phyloP scores from a whole-genome alignment of 2,797 vertebrate species.

The Okamejei kenojei region DNA sequence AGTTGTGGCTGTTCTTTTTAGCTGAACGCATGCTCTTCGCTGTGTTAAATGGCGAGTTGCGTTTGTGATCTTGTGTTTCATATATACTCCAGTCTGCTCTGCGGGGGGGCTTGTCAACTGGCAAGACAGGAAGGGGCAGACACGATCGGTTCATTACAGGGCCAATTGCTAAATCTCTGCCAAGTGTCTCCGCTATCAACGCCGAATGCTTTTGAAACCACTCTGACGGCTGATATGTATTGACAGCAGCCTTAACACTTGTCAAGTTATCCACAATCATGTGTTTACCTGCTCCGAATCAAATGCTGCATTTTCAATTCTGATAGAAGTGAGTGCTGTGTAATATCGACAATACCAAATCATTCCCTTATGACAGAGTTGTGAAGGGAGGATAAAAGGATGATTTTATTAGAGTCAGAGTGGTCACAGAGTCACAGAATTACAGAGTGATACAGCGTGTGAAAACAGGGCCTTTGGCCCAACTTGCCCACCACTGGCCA shows the following conservation, averaged over 20 bases:
- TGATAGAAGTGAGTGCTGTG: not conserved
- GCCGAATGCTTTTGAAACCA: constrained; percentile 13
- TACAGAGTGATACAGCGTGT: no score
- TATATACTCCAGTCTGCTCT: not conserved
- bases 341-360: constrained; percentile 8
- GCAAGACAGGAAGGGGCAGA: constrained; percentile 19
- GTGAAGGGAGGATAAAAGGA: constrained; percentile 45
- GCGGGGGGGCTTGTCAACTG: constrained; percentile 15
- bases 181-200: constrained; percentile 14
- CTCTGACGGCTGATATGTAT: constrained; percentile 14
- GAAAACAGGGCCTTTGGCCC: no score
- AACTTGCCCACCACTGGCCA: no score
- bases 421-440: no score
- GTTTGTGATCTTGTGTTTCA: not conserved
- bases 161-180: constrained; percentile 24
- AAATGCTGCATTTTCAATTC: constrained; percentile 32
- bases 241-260: constrained; percentile 31
- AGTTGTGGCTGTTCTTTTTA: not conserved
- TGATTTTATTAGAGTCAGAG: constrained; percentile 40
- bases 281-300: constrained; percentile 16
- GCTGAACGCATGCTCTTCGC: not conserved
- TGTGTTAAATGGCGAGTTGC: not conserved
- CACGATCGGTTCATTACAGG: constrained; percentile 21
- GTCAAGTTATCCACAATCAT: constrained; percentile 30
- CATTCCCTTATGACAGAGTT: constrained; percentile 41